Percentiles rank a stretch among this genome's conserved stretches.
Evolutionary conservation across 2,113 vertebrate genomes (phyloP).

Genomic region (Coregonus clupeaformis): DNA sequence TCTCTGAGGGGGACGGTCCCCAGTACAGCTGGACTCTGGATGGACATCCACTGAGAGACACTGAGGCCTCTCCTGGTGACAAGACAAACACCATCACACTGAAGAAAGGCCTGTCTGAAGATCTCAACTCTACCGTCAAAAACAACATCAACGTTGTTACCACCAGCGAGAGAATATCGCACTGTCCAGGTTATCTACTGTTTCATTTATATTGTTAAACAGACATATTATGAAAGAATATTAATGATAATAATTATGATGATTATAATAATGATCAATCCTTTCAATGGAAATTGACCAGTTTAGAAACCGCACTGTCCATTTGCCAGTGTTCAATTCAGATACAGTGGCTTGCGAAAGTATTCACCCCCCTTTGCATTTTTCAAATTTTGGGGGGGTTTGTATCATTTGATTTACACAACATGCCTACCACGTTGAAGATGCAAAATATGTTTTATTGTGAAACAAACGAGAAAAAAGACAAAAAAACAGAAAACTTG

Average conservation of each 20-base stretch:
- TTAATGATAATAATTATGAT: background rate
- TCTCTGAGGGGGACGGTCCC: constrained; percentile 44
- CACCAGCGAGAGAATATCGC: fast-evolving
- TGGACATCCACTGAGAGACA: constrained; percentile 24
- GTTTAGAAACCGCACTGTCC: too few relatives aligned
- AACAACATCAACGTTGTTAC: constrained; percentile 42
- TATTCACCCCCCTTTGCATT: too few relatives aligned
- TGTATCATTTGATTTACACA: too few relatives aligned
- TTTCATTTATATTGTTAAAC: background rate
- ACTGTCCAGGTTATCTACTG: constrained; percentile 53
- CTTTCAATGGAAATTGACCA: too few relatives aligned
- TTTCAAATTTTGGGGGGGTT: too few relatives aligned
- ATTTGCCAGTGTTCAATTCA: too few relatives aligned
- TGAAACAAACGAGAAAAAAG: too few relatives aligned
- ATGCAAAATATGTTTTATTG: too few relatives aligned
- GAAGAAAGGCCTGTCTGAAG: constrained; percentile 41
- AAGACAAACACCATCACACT: constrained; percentile 40
- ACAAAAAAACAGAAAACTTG: too few relatives aligned
- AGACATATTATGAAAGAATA: background rate
- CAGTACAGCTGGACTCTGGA: constrained; percentile 58
- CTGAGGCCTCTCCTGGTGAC: constrained; percentile 25
- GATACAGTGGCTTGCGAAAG: too few relatives aligned
- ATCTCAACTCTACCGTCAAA: constrained; percentile 42
- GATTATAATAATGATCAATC: too few relatives aligned
- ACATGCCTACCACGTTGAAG: too few relatives aligned